Evolutionary conservation across 1,140 invertebrate genomes (phyloP), one percentile per base, ranked within the genome.

Genomic region (Spodoptera frugiperda): DNA sequence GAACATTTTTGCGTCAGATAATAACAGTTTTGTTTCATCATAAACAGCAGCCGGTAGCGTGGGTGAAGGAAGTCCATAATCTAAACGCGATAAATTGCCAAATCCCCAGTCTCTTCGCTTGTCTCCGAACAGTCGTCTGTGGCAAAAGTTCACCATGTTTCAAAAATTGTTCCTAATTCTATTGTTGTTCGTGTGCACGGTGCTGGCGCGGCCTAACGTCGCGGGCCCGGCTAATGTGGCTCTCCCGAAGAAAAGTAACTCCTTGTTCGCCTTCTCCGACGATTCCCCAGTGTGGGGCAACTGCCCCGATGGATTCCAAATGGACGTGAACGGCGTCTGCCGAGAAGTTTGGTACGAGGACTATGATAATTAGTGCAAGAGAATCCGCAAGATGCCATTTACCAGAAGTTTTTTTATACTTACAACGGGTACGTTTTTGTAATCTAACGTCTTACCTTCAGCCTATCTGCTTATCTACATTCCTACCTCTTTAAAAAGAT

Each of bases 311-410:
- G 91, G 89, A 49, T 85, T 78, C n/a, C 67, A 82, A 53, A 44
- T 85, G 68, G 91, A 91, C 63, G 33, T 84, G 46, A 75, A 68
- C 14, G 86, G 86, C 17, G 71, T 82, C 46, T 92, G 91, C 44
- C 83, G 91, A 21, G 88, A 91, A 77, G 89, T 91, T n/a, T 92
- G 91, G 91, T 87, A 78, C 82, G 78, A 82, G 17, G 75, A 75
- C 30, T 76, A 65, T 15, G 48, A 33, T 11, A 11, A 21, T 30
- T 25, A 67, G 12, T 30, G 12, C 12, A 49, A 48, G 11, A 19
- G 12, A 21, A 48, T 15, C n/a, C n/a, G 9, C 10, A 21, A 12
- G 4, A 8, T 2, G 5, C 55, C 14, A 14, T 4, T 10, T 33
- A 57, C 12, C 11, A 57, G 21, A 4, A 51, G 12, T 51, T n/a